phyloP scores from a whole-genome alignment of 2,113 vertebrate genomes.

The Sylvietta virens region DNA sequence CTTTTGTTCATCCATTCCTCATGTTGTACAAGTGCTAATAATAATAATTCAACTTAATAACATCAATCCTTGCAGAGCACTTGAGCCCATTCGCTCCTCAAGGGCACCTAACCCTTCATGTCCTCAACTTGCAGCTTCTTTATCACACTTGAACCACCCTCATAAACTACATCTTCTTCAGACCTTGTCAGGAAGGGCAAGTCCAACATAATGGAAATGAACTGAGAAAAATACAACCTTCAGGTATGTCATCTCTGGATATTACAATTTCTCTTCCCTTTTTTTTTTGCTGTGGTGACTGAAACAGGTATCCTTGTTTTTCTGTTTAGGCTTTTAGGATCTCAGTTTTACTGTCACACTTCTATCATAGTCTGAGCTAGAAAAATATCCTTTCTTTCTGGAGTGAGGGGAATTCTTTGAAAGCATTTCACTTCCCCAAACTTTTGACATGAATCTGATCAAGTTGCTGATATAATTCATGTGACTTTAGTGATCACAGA shows the following conservation, averaged over 20 bases:
- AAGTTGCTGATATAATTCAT: neutral
- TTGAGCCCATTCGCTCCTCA: constrained; percentile 66
- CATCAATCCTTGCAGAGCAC: constrained; percentile 62
- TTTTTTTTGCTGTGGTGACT: neutral
- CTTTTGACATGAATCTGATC: neutral
- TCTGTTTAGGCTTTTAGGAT: constrained; percentile 2
- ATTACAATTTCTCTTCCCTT: neutral
- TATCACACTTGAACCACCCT: constrained; percentile 71
- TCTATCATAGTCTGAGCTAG: neutral
- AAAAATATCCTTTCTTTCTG: neutral
- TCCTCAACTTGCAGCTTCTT: constrained; percentile 68
- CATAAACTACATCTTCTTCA: constrained; percentile 72
- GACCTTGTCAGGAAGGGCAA: constrained; percentile 70
- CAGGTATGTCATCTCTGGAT: constrained; percentile 55
- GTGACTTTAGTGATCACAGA: neutral
- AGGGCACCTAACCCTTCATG: constrained; percentile 67
- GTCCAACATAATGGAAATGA: constrained; percentile 64
- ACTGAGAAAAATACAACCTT: constrained; percentile 69
- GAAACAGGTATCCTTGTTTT: constrained; percentile 3
- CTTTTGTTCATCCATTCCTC: constrained; percentile 7
- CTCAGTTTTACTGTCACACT: constrained; percentile 17
- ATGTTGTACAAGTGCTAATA: constrained; percentile 71
- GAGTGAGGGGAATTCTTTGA: neutral
- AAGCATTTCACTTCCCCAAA: neutral
- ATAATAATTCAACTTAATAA: constrained; percentile 78